Evolutionary conservation across 2,888 invertebrate species (phyloP).

Genomic region (Orchesella flavescens): DNA sequence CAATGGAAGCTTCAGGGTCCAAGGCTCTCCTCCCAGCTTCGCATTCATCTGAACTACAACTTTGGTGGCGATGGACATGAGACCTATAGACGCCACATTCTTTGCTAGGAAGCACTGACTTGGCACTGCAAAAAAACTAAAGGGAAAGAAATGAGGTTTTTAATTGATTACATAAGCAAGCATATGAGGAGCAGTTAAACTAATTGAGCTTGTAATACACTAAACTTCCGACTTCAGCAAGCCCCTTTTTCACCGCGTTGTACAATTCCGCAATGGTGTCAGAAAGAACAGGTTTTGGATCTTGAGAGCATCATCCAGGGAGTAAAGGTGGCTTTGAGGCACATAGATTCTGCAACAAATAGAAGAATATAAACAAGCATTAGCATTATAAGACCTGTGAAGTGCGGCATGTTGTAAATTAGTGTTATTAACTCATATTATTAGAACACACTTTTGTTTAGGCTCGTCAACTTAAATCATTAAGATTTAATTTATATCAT

Average conservation of each 20-base stretch:
- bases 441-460: slow-evolving; percentile 49
- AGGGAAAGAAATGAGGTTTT: too few relatives aligned
- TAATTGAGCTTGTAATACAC: too few relatives aligned
- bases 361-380: not conserved
- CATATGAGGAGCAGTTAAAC: not conserved
- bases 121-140: slow-evolving; percentile 62
- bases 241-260: slow-evolving; percentile 76
- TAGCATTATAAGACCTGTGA: too few relatives aligned
- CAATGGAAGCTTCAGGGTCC: too few relatives aligned
- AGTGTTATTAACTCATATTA: too few relatives aligned
- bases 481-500: too few relatives aligned
- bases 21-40: too few relatives aligned
- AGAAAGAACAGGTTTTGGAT: slow-evolving; percentile 73
- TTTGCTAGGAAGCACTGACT: too few relatives aligned
- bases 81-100: too few relatives aligned
- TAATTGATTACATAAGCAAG: too few relatives aligned
- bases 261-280: slow-evolving; percentile 76
- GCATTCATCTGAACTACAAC: too few relatives aligned
- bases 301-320: slow-evolving; percentile 19
- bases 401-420: not conserved
- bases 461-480: slow-evolving; percentile 48
- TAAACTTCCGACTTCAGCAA: slow-evolving; percentile 61
- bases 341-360: slow-evolving; percentile 24
- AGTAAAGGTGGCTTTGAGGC: not conserved
- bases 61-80: too few relatives aligned